Evolutionary conservation across 2,888 invertebrate species (phyloP), one percentile per base, ranked within the genome.

Genomic region (Hirtodrosophila alboralis): DNA sequence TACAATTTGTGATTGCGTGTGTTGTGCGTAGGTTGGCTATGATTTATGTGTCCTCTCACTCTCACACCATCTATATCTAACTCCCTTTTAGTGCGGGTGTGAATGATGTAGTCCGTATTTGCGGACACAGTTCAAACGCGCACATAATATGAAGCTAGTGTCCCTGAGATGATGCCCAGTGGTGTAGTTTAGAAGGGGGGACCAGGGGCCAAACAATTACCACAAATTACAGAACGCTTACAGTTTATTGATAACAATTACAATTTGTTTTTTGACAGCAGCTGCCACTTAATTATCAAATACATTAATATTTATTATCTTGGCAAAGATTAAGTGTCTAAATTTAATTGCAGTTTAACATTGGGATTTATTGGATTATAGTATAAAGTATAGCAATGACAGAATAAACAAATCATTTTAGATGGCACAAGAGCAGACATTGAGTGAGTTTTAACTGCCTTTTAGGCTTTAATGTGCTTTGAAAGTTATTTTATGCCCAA

Each of bases 291-390:
- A 54, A 73, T 47, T 66, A 61, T 47, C 34, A 43, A 13, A 38
- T 37, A 68, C 64, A 77, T 68, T 54, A 34, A 58, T 62, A 72
- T 68, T 69, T 63, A 63, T 64, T 49, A 40, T 14, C 23, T 34
- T 10, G 3, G 3, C 16, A 6, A 23, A 23, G 23, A 23, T 23
- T 23, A 23, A 23, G 23, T 23, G 23, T 23, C 6, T 1, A 23
- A 2, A 8, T 8, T 23, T 23, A 23, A 23, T 5, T 23, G 23
- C 23, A 23, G 23, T 7, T 23, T 4, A 23, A 23, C 6, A 5
- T 23, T 23, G 6, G 23, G 8, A 23, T 23, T 4, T 2, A 23
- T 2, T 23, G 2, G 23, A 7, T 23, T 23, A 23, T 7, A 23
- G n/a, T n/a, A 23, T 6, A 6, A 8, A 23, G 3, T 8, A 23